A percentile compares a stretch with the other conserved stretches of the same genome.
These are phyloP conservation scores for Caenorhabditis briggsae DNA, from an alignment of 1,140 invertebrate species.

Conservation along the genomic window DNA sequence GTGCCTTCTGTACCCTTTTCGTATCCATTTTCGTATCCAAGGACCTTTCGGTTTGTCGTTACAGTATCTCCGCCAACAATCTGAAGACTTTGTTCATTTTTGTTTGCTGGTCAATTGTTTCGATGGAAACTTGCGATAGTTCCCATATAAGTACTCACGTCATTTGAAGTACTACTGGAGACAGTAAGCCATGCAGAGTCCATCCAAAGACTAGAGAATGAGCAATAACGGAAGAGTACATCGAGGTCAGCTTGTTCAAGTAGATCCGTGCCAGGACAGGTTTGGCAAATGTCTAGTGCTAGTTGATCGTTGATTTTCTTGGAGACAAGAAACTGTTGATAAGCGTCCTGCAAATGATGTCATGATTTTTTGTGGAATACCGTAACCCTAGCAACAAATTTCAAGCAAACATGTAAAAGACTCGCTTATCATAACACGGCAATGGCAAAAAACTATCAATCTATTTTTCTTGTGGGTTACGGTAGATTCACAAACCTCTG, in stretches of 20 bases:
- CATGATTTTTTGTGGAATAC: too few species aligned
- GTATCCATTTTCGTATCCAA: not conserved
- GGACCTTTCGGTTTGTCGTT: not conserved
- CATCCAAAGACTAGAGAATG: conserved; percentile 17
- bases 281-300: conserved; percentile 4
- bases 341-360: not conserved
- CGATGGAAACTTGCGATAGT: not conserved
- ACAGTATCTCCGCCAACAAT: not conserved
- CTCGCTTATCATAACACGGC: too few species aligned
- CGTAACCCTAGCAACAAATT: too few species aligned
- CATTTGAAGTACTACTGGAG: not conserved
- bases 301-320: conserved; percentile 24
- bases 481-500: not conserved
- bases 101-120: not conserved
- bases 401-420: not conserved
- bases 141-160: not conserved
- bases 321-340: conserved; percentile 8
- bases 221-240: not conserved
- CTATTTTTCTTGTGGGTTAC: not conserved
- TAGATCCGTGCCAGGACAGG: conserved; percentile 15
- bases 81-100: not conserved
- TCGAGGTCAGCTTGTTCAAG: not conserved
- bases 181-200: conserved; percentile 23
- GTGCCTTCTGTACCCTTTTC: not conserved
- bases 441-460: too few species aligned